Evolutionary conservation across 1,140 invertebrate species (phyloP).

Genomic region (Asbolus verrucosus): DNA sequence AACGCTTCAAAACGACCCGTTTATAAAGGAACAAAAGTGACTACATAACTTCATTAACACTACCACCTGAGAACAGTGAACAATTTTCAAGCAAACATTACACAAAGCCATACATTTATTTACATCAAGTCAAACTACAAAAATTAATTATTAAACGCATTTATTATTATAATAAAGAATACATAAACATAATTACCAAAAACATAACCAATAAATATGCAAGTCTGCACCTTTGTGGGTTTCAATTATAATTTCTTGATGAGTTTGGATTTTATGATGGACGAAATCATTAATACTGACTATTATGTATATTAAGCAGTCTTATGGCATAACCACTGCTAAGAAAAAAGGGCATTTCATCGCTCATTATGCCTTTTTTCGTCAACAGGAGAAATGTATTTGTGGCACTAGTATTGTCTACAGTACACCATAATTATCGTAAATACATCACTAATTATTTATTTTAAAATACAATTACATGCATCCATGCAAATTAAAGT

Average conservation of each 20-base stretch:
- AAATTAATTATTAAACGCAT: constrained; percentile 18
- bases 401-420: constrained; percentile 29
- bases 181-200: constrained; percentile 3
- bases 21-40: constrained; percentile 9
- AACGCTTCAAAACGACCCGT: neutral
- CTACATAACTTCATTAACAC: no score
- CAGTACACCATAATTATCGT: constrained; percentile 11
- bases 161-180: constrained; percentile 2
- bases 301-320: constrained; percentile 30
- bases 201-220: no score
- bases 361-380: constrained; percentile 15
- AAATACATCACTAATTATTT: neutral
- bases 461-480: constrained; percentile 20
- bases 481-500: constrained; percentile 13
- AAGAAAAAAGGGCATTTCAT: constrained; percentile 11
- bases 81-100: constrained; percentile 12
- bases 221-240: neutral
- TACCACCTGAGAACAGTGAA: constrained; percentile 19
- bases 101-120: constrained; percentile 24
- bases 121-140: constrained; percentile 39
- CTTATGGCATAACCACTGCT: constrained; percentile 25
- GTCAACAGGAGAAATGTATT: constrained; percentile 1
- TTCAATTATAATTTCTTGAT: constrained; percentile 6
- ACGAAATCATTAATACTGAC: constrained; percentile 22
- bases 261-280: constrained; percentile 3